Percentiles rank a stretch among this genome's conserved stretches.
phyloP scores from a whole-genome alignment of 1,140 invertebrate species.

The Nasonia longicornis region DNA sequence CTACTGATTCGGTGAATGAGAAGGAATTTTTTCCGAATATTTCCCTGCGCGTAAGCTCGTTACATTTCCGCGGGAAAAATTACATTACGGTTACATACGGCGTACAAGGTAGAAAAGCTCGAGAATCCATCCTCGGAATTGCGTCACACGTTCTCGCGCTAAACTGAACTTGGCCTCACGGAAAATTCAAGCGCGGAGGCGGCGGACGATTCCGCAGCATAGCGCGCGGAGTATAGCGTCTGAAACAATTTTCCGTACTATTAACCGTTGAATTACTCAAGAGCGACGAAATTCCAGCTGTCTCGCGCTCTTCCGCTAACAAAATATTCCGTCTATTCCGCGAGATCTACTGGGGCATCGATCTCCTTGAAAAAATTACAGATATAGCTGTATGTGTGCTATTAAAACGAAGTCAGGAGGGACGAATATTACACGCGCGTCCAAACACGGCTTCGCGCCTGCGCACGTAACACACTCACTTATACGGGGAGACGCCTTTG shows the following conservation, averaged over 20 bases:
- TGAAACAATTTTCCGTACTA: constrained; percentile 31
- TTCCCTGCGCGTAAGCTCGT: background rate
- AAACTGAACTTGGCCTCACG: constrained; percentile 11
- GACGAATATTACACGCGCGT: background rate
- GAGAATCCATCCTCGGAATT: background rate
- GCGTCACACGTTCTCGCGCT: background rate
- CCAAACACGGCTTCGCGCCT: background rate
- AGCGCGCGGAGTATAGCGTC: background rate
- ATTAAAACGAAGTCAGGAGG: no score
- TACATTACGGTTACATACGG: background rate
- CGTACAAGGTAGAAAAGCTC: background rate
- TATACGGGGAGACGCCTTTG: background rate
- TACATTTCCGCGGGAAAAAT: background rate
- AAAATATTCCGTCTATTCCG: background rate
- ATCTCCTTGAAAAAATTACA: no score
- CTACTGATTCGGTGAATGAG: background rate
- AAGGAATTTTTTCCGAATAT: background rate
- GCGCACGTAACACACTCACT: background rate
- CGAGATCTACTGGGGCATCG: background rate
- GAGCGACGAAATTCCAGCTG: constrained; percentile 12
- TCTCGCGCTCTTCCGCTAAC: background rate
- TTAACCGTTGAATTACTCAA: constrained; percentile 26
- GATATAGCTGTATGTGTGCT: no score
- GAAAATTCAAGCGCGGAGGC: constrained; percentile 13
- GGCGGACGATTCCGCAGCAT: background rate